Conservation (phyloP, 2,888 invertebrate species). For the Drosophila rellima region DNA sequence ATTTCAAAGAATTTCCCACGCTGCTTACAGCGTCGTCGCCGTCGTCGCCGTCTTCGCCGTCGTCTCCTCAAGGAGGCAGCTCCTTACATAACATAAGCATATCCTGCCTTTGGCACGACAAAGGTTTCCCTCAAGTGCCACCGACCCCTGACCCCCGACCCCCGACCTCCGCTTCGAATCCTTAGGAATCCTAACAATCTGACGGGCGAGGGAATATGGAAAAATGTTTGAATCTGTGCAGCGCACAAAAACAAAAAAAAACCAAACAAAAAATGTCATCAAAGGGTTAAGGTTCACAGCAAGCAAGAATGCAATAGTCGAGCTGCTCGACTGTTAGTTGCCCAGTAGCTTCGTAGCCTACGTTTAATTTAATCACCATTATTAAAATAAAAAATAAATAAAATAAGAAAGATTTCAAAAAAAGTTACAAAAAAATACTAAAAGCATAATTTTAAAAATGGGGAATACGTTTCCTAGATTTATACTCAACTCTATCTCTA, state of each 20-base stretch:
- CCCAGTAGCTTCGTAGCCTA: neutral
- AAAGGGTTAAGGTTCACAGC: constrained; percentile 66
- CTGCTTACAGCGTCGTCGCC: constrained; percentile 61
- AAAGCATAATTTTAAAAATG: no score
- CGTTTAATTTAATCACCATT: no score
- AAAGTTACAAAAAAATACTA: no score
- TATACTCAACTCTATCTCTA: no score
- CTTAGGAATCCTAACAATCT: constrained; percentile 57
- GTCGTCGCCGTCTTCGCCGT: no score
- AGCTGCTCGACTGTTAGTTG: neutral
- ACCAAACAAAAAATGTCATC: constrained; percentile 57
- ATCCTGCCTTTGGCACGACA: constrained; percentile 62
- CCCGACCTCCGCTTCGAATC: constrained; percentile 3
- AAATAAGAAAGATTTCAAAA: neutral
- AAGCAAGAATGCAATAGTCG: neutral
- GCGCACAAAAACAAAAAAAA: constrained; percentile 7
- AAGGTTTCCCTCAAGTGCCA: constrained; percentile 51
- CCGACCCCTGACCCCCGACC: constrained; percentile 5
- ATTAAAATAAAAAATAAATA: no score
- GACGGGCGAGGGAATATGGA: constrained; percentile 3
- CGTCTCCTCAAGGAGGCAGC: constrained; percentile 15
- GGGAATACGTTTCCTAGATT: no score
- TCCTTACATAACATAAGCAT: constrained; percentile 46
- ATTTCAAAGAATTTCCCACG: constrained; percentile 82
- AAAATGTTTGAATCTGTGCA: constrained; percentile 9